These are phyloP conservation scores for Apostichopus californicus DNA, from an alignment of 35 echinoderm and acorn worm species.

Conservation along the genomic window DNA sequence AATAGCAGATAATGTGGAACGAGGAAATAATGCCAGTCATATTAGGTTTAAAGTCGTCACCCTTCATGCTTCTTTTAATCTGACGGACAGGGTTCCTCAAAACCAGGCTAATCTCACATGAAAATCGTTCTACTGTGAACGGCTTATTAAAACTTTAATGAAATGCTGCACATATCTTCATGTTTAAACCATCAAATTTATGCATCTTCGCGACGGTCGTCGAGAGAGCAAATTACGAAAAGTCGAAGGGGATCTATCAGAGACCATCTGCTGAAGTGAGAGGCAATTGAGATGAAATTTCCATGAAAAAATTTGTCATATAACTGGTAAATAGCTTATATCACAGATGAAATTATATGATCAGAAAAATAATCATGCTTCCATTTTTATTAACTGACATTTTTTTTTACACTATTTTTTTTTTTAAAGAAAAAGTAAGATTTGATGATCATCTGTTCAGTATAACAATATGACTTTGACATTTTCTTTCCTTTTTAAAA, in stretches of 20 bases:
- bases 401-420: too few relatives aligned
- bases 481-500: too few relatives aligned
- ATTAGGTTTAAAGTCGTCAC: background rate
- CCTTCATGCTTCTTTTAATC: background rate
- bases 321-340: too few relatives aligned
- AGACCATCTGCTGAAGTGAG: background rate
- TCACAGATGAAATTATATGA: too few relatives aligned
- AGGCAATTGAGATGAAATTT: too few relatives aligned
- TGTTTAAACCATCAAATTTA: background rate
- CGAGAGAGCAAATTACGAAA: background rate
- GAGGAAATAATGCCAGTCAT: background rate
- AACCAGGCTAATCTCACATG: background rate
- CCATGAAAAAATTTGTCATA: too few relatives aligned
- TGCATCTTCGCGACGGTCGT: background rate
- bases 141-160: background rate
- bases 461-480: too few relatives aligned
- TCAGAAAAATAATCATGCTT: too few relatives aligned
- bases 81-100: background rate
- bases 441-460: too few relatives aligned
- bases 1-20: too few relatives aligned
- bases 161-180: background rate
- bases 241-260: background rate
- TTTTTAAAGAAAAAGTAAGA: too few relatives aligned
- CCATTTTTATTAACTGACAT: too few relatives aligned
- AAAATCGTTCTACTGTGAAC: background rate